phyloP scores from a whole-genome alignment of 2,113 vertebrate species.

The Oncorhynchus gorbuscha region DNA sequence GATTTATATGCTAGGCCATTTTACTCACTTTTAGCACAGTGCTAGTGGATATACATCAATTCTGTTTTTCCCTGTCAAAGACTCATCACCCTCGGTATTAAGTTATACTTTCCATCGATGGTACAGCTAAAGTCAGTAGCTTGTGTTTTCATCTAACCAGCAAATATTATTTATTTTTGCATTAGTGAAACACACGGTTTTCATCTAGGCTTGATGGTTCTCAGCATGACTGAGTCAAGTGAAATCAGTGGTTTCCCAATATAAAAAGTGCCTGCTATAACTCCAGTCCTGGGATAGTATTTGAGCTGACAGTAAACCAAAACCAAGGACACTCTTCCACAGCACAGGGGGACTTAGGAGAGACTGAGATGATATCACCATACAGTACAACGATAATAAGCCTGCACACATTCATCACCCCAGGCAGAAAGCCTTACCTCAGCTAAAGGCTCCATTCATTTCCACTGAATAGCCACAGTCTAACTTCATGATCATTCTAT shows the following conservation, averaged over 20 bases:
- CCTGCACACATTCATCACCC: constrained; percentile 54
- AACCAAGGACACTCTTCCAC: constrained; percentile 44
- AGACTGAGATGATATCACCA: constrained; percentile 55
- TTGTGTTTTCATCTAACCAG: neutral
- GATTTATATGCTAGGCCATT: constrained; percentile 6
- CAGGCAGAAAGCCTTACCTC: constrained; percentile 52
- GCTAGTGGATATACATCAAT: constrained; percentile 17
- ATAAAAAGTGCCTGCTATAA: neutral
- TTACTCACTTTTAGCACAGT: constrained; percentile 10
- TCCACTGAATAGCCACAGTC: constrained; percentile 41
- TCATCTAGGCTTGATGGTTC: neutral
- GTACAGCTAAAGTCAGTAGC: neutral
- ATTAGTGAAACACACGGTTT: neutral
- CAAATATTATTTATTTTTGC: neutral
- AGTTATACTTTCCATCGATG: constrained; percentile 22
- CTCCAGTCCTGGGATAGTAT: constrained; percentile 32
- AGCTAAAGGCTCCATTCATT: constrained; percentile 64
- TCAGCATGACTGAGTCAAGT: neutral
- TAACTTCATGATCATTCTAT: constrained; percentile 14
- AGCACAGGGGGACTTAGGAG: constrained; percentile 43
- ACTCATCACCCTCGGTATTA: constrained; percentile 15
- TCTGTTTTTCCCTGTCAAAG: constrained; percentile 22
- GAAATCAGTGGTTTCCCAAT: neutral
- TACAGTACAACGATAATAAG: constrained; percentile 54
- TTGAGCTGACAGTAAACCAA: constrained; percentile 40